A percentile compares a stretch with the other conserved stretches of the same genome.
Conservation (phyloP, 2,888 invertebrate genomes). For the Himalopsyche tibetana region DNA sequence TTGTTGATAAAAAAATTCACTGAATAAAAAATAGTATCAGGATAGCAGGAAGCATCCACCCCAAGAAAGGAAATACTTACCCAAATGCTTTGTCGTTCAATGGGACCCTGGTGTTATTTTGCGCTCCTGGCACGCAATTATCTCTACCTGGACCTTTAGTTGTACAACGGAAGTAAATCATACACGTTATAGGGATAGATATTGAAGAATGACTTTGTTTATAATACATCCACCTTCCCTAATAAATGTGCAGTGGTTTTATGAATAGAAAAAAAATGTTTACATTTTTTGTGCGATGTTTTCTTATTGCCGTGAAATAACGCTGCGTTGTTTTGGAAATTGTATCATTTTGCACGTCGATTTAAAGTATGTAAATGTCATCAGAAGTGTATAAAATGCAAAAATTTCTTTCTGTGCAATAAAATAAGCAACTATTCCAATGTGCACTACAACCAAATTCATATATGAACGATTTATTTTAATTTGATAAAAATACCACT, state of each 20-base stretch:
- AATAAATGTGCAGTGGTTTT: background rate
- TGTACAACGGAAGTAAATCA: slow-evolving; percentile 64
- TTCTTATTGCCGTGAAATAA: background rate
- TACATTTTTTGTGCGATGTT: background rate
- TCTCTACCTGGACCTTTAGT: slow-evolving; percentile 59
- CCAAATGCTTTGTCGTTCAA: slow-evolving; percentile 58
- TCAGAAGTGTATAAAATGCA: no score
- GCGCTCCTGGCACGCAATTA: slow-evolving; percentile 60
- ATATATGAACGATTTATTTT: no score
- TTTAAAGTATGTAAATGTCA: no score
- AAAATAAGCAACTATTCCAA: no score
- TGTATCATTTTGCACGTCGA: no score
- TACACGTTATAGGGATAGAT: slow-evolving; percentile 52
- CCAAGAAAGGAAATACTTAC: slow-evolving; percentile 47
- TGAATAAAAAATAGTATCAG: slow-evolving; percentile 52
- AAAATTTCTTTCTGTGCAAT: no score
- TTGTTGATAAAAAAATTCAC: slow-evolving; percentile 58
- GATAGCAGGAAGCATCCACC: slow-evolving; percentile 60
- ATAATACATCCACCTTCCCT: slow-evolving; percentile 7
- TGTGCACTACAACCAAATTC: no score
- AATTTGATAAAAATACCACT: no score
- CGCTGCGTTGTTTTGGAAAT: no score
- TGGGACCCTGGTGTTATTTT: slow-evolving; percentile 53
- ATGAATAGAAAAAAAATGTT: background rate
- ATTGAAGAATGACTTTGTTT: slow-evolving; percentile 33